These are phyloP conservation scores for Lichenostomus cassidix DNA, from an alignment of 2,113 vertebrate genomes.

Conservation along the genomic window DNA sequence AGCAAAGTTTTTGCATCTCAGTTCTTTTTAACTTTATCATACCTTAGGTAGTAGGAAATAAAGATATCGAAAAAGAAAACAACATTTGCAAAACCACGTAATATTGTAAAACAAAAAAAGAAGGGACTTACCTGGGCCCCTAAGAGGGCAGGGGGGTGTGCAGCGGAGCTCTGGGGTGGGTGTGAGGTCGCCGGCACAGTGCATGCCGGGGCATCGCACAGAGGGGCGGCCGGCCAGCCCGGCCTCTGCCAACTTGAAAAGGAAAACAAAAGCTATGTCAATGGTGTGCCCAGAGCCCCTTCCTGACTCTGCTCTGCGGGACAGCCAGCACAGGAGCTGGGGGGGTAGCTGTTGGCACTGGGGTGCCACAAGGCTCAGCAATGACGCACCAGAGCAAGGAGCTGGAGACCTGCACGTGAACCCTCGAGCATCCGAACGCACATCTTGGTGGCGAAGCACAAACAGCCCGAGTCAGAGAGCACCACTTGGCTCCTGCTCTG, in stretches of 20 bases:
- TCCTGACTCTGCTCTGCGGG: not conserved
- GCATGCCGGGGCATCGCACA: conserved; percentile 53
- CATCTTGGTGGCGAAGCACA: not conserved
- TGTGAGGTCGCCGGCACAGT: conserved; percentile 61
- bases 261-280: conserved; percentile 66
- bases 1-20: conserved; percentile 55
- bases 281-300: not conserved
- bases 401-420: not conserved
- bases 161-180: conserved; percentile 51
- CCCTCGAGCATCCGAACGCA: not conserved
- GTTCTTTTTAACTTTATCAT: not conserved
- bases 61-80: conserved; percentile 21
- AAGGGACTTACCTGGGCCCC: conserved; percentile 63
- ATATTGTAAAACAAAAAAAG: conserved; percentile 73
- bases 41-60: conserved; percentile 18
- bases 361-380: not conserved
- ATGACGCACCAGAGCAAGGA: not conserved
- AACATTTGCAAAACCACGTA: conserved; percentile 69
- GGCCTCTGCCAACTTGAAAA: conserved; percentile 64
- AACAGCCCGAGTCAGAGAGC: not conserved
- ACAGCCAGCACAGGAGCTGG: conserved; percentile 7
- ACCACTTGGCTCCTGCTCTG: not conserved
- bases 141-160: conserved; percentile 31
- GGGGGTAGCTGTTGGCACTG: not conserved
- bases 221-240: conserved; percentile 37